Evolutionary conservation across 2,797 vertebrate genomes (phyloP), one percentile per base, ranked within the genome.

Genomic region (Gymnodraco acuticeps): DNA sequence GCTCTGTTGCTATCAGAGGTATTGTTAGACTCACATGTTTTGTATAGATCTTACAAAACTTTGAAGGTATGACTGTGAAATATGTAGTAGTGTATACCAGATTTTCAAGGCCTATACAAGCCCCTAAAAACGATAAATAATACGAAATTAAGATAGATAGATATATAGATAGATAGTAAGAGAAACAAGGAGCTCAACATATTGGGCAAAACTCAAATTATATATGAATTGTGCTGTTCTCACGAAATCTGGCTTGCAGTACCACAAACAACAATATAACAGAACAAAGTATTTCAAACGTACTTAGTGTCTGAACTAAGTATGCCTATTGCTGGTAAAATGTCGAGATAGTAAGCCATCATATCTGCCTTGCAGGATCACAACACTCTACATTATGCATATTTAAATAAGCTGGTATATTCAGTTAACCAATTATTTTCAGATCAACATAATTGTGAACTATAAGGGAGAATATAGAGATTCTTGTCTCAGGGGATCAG

Each of bases 91-190:
- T 27, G 27, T 27, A 27, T 17, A 17, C 41, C 16, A 45, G 52
- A n/a, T 43, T 59, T 51, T 66, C 17, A 69, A 78, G 64, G n/a
- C 27, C 3, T 9, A 7, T 52, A 56, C 23, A 63, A 63, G 15
- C 16, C 17, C 20, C 43, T 23, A 41, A 60, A 41, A 53, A 42
- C 38, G 14, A 51, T 17, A 33, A 73, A 52, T 53, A 74, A 59
- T 42, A 15, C 23, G 10, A 61, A 19, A 31, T 46, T 31, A 16
- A 14, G 14, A 13, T 62, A 33, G 20, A 69, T 48, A 72, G 62
- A 81, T 62, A 65, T 77, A 83, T 53, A 67, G 69, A 80, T 71
- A 74, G 62, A 77, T 51, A 69, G 52, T 61, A 55, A 73, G 46
- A 71, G 45, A 76, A 23, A n/a, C n/a, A 55, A 33, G 45, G 43